Conservation (phyloP, 2,113 vertebrate species). For the Tympanuchus pallidicinctus region DNA sequence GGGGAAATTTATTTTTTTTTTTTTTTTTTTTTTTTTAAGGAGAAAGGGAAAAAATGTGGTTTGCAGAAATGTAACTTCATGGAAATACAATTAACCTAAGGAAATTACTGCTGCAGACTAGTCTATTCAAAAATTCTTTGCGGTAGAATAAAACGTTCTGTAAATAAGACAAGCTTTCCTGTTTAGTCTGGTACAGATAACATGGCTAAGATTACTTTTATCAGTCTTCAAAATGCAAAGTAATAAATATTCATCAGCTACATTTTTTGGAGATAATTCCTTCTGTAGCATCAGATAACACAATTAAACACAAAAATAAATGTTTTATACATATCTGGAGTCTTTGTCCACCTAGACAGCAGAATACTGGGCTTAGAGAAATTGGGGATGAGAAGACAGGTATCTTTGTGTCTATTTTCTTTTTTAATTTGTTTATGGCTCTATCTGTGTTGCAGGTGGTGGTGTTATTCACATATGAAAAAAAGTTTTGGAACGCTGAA, state of each 20-base stretch:
- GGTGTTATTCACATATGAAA: not conserved
- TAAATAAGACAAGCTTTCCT: not conserved
- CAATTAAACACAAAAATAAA: not conserved
- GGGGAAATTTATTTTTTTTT: slow-evolving; percentile 11
- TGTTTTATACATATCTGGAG: not conserved
- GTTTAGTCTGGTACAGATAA: not conserved
- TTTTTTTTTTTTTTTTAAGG: not conserved
- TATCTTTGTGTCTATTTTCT: not conserved
- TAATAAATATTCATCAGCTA: not conserved
- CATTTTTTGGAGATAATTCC: not conserved
- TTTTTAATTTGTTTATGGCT: not conserved
- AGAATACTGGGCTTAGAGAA: not conserved
- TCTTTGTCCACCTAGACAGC: not conserved
- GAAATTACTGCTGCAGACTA: slow-evolving; percentile 7
- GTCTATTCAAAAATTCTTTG: not conserved
- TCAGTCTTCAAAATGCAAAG: not conserved
- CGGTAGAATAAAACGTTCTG: not conserved
- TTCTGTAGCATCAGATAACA: not conserved
- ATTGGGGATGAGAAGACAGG: not conserved
- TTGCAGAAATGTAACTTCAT: slow-evolving; percentile 10
- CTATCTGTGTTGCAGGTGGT: not conserved
- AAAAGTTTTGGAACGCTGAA: not conserved
- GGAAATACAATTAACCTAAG: not conserved
- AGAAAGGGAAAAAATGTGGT: not conserved
- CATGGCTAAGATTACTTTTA: not conserved